Evolutionary conservation across 2,113 vertebrate genomes (phyloP), one percentile per base, ranked within the genome.

Genomic region (Pseudonaja textilis): DNA sequence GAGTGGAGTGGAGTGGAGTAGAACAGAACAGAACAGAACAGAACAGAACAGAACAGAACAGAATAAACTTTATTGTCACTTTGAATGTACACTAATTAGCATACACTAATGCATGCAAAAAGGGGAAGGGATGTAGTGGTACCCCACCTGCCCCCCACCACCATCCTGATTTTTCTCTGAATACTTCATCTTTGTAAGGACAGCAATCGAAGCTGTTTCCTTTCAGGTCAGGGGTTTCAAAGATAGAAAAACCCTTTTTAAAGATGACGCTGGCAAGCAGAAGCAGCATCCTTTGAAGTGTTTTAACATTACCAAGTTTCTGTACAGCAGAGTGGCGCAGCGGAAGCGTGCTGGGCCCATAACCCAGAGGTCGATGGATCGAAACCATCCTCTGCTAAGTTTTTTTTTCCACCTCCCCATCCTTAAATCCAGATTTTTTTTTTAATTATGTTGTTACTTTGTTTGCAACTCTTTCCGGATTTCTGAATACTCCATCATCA

Each of bases 271-370:
- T 14, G 25, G 2, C 42, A 50, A 11, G 11, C 1, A 16, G 8
- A 54, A 88, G 1, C 1, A 86, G 6, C 2, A 1, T n/a, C 22
- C 22, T 91, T 45, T 54, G 20, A 3, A 7, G 3, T 0, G 10
- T 34, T 74, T 39, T 39, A 3, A 0, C 1, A n/a, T n/a, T n/a
- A n/a, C n/a, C n/a, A n/a, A n/a, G n/a, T n/a, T n/a, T n/a, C n/a
- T n/a, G n/a, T n/a, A n/a, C 0, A 90, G 92, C 92, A 85, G 88
- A 89, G 92, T 89, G 92, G 87, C 87, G 61, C 87, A 93, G 69
- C 69, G 69, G 88, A 89, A 90, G 88, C 59, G 86, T 69, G 86
- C 86, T 92, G 47, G 61, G 61, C 87, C 59, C 91, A 89, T 92
- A 92, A 92, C 61, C 61, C 86, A 74, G 23, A 92, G 59, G 87